These are phyloP conservation scores for Oncorhynchus mykiss DNA, from an alignment of 2,113 vertebrate species.

Conservation along the genomic window DNA sequence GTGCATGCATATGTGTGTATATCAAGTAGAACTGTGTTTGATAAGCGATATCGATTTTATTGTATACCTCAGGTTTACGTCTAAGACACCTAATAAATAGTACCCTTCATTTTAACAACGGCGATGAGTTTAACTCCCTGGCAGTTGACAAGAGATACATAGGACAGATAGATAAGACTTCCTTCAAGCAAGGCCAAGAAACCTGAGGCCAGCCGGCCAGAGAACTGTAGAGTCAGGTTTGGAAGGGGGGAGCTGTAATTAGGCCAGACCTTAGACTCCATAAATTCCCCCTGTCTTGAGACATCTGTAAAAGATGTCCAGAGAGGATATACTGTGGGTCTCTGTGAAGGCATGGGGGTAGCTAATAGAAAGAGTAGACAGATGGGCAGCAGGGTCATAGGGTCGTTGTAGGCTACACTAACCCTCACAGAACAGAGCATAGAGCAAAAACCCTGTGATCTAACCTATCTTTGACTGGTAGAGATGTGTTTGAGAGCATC, in stretches of 20 bases:
- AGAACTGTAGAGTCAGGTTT: not conserved
- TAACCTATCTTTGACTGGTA: not conserved
- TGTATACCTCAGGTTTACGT: not conserved
- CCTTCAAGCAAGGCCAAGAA: constrained; percentile 10
- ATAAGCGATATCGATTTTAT: not conserved
- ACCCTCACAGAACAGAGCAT: not conserved
- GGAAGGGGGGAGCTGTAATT: constrained; percentile 9
- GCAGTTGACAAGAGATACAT: not conserved
- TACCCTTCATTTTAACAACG: not conserved
- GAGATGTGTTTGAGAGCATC: not conserved
- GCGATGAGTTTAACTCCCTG: not conserved
- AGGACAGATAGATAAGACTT: not conserved
- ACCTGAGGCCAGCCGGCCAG: not conserved
- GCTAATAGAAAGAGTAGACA: constrained; percentile 1
- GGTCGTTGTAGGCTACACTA: not conserved
- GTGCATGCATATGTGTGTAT: not conserved
- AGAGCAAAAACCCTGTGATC: not conserved
- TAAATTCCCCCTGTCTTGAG: constrained; percentile 11
- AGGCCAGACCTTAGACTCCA: not conserved
- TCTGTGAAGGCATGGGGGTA: not conserved
- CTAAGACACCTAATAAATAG: not conserved
- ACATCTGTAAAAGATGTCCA: constrained; percentile 9
- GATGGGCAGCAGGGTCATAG: not conserved
- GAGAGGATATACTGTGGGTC: not conserved
- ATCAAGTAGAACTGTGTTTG: no score